A percentile compares a stretch with the other conserved stretches of the same genome.
phyloP scores from a whole-genome alignment of 2,113 vertebrate genomes.

The Phaethon lepturus region DNA sequence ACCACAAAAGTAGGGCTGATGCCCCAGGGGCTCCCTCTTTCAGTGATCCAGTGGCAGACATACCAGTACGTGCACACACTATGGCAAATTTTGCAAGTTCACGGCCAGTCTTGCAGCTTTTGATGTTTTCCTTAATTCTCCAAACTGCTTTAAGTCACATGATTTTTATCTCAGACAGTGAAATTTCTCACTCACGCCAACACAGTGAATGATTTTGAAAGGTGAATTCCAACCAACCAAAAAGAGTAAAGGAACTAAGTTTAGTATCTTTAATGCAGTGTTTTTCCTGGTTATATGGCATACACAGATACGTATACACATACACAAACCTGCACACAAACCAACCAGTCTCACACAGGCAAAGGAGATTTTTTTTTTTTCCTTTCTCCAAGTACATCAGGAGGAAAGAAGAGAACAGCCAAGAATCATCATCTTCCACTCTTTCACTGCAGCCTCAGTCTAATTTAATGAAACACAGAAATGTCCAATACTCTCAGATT shows the following conservation, averaged over 20 bases:
- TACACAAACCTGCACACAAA: neutral
- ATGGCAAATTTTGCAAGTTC: neutral
- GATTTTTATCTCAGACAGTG: neutral
- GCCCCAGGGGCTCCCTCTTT: neutral
- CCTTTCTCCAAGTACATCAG: neutral
- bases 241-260: neutral
- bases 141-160: neutral
- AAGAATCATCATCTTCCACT: neutral
- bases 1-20: fast-evolving
- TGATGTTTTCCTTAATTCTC: neutral
- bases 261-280: neutral
- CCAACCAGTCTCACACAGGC: neutral
- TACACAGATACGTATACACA: fast-evolving
- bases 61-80: neutral
- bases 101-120: neutral
- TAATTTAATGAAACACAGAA: neutral
- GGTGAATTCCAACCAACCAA: neutral
- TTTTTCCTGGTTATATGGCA: neutral
- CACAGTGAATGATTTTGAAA: neutral
- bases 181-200: neutral
- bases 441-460: neutral
- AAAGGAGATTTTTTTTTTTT: neutral
- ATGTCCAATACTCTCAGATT: neutral
- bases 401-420: neutral
- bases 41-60: neutral